Conservation (phyloP, 2,888 invertebrate species). For the Pemphredon lugubris region DNA sequence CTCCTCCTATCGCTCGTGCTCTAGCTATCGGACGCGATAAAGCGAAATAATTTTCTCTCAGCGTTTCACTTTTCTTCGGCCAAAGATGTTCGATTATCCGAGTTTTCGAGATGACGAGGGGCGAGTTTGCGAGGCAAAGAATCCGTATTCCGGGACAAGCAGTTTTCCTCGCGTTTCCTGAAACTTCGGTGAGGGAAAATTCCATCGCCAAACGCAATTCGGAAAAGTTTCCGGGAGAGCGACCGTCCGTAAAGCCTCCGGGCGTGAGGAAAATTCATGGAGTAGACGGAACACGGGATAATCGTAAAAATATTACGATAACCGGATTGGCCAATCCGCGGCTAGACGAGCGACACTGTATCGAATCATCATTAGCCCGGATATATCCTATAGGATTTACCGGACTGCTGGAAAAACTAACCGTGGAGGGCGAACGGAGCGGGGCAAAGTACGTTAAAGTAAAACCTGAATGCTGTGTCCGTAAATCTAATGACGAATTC, state of each 20-base stretch:
- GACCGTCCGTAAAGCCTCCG: slow-evolving; percentile 3
- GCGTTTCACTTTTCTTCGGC: too few relatives aligned
- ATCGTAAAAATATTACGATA: slow-evolving; percentile 80
- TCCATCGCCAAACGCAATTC: too few relatives aligned
- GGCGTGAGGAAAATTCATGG: slow-evolving; percentile 56
- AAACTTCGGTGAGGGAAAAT: slow-evolving; percentile 9
- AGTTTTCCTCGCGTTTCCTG: slow-evolving; percentile 8
- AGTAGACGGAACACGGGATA: slow-evolving; percentile 55
- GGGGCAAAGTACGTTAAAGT: slow-evolving; percentile 47
- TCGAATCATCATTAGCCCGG: slow-evolving; percentile 80
- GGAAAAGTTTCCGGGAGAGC: too few relatives aligned
- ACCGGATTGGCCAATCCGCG: slow-evolving; percentile 75
- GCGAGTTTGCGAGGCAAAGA: too few relatives aligned
- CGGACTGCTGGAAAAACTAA: slow-evolving; percentile 70
- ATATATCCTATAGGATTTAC: slow-evolving; percentile 78
- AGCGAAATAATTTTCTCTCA: too few relatives aligned
- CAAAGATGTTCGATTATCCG: too few relatives aligned
- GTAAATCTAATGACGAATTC: slow-evolving; percentile 75
- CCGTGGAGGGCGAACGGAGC: slow-evolving; percentile 16
- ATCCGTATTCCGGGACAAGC: neutral
- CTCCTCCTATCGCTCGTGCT: too few relatives aligned
- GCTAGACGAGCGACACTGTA: slow-evolving; percentile 60
- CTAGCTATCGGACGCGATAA: neutral
- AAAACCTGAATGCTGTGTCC: slow-evolving; percentile 47
- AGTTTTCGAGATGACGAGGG: too few relatives aligned